These are phyloP conservation scores for Amphipyra tragopoginis DNA, from an alignment of 2,888 invertebrate genomes.

Conservation along the genomic window DNA sequence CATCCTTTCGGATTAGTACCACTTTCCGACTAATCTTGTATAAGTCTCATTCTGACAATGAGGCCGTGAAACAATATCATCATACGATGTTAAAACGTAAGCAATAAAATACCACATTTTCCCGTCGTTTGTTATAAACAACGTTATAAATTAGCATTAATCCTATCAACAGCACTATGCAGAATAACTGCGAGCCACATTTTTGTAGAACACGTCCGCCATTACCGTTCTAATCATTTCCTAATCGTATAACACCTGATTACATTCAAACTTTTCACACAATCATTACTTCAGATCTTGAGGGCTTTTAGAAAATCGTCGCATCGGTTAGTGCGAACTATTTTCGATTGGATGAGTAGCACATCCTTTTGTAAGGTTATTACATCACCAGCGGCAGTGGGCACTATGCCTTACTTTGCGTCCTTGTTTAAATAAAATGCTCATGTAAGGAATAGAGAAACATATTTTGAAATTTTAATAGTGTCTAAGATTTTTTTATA, in stretches of 20 bases:
- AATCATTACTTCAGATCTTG: constrained; percentile 24
- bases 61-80: constrained; percentile 3
- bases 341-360: constrained; percentile 34
- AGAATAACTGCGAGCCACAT: constrained; percentile 12
- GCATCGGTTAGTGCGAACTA: constrained; percentile 21
- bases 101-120: not conserved
- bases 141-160: constrained; percentile 26
- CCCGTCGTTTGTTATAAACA: constrained; percentile 5
- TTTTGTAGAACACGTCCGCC: constrained; percentile 19
- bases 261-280: constrained; percentile 52
- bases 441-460: constrained; percentile 21
- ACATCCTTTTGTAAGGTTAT: constrained; percentile 33
- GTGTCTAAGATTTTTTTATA: constrained; percentile 3
- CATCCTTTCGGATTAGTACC: too few relatives aligned
- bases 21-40: too few relatives aligned
- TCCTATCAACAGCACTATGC: constrained; percentile 11
- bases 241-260: constrained; percentile 52
- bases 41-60: too few relatives aligned
- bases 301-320: constrained; percentile 46
- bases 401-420: constrained; percentile 14
- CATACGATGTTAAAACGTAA: not conserved
- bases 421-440: constrained; percentile 23
- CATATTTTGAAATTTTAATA: constrained; percentile 14
- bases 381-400: constrained; percentile 14
- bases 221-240: constrained; percentile 46